Evolutionary conservation across 2,113 vertebrate species (phyloP), one percentile per base, ranked within the genome.

Genomic region (Raja brachyura): DNA sequence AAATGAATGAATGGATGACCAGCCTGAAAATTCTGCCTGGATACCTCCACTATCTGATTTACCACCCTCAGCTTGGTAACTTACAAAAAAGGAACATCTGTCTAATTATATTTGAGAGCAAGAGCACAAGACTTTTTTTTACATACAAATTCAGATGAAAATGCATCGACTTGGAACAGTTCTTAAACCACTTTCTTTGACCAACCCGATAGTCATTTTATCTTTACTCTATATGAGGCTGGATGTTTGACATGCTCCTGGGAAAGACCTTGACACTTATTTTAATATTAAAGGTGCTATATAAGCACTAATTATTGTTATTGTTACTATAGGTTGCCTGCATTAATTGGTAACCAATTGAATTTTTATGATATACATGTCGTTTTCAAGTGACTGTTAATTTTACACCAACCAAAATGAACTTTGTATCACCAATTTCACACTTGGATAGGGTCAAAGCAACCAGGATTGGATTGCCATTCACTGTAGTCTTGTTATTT

Each of bases 401-500:
- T 66, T 66, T 10, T 48, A 48, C 39, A 48, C 39, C 63, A 66
- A 14, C 63, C 63, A 66, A 66, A 66, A 66, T 66, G 63, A 66
- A 66, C 59, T 63, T 88, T 61, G 83, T 88, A 56, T 88, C 83
- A 63, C 56, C 28, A 88, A 88, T 88, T 88, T 90, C 16, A 33
- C 63, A 90, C n/a, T 90, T n/a, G 16, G 11, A 16, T 90, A 68
- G 28, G 59, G 86, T 90, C n/a, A 68, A 90, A 68, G 61, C 59
- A 90, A 68, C 10, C 4, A 90, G 61, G 61, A 90, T 90, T 68
- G 66, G 61, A 68, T 33, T 90, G 86, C 28, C 25, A 22, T 68
- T 90, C n/a, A 90, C 85, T 33, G 33, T 63, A 39, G 86, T 90
- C 86, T 68, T 90, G 86, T 66, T 61, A 68, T 68, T 68, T 90